Evolutionary conservation across 1,140 invertebrate genomes (phyloP), one percentile per base, ranked within the genome.

Genomic region (Hyposmocoma kahamanoa): DNA sequence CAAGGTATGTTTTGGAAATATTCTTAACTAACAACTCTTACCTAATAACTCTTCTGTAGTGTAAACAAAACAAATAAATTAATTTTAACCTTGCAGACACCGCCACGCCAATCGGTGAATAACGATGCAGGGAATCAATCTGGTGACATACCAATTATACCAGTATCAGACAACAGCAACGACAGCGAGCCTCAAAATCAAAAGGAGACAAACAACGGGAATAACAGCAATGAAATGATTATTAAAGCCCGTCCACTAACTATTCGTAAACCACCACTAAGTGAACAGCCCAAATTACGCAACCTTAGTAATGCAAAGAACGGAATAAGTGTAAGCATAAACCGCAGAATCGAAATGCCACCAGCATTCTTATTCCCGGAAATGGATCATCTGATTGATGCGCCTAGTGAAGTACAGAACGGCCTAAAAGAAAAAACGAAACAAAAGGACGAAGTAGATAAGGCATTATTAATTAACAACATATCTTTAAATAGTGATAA

Each of bases 211-310:
- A 71, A 54, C 47, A 80, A 76, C 81, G 67, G 72, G 13, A 76
- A 60, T 22, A 67, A 55, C 46, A 88, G 57, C 67, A 87, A 87
- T 58, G 87, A 87, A 69, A 86, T 87, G 84, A 91, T 92, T 57
- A 95, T 95, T 45, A 94, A 95, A 84, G 91, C 94, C 1, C 90
- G 92, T 50, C 92, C 94, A 1, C 68, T 95, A 46, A 93, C 92
- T 24, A 89, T 95, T 43, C 92, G 93, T 78, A 95, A 95, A 73
- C 90, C 92, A 53, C 90, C 91, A 0, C 67, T 93, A 4, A 90
- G 91, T 44, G 92, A 95, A 70, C 92, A 93, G 54, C 93, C 93
- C 1, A 92, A 92, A 52, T 77, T 94, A 18, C 89, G 92, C 66
- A 91, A 89, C 53, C 72, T 88, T 47, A 76, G 49, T 77, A 86